phyloP scores from a whole-genome alignment of 1,140 invertebrate genomes.

The Aplysia californica region DNA sequence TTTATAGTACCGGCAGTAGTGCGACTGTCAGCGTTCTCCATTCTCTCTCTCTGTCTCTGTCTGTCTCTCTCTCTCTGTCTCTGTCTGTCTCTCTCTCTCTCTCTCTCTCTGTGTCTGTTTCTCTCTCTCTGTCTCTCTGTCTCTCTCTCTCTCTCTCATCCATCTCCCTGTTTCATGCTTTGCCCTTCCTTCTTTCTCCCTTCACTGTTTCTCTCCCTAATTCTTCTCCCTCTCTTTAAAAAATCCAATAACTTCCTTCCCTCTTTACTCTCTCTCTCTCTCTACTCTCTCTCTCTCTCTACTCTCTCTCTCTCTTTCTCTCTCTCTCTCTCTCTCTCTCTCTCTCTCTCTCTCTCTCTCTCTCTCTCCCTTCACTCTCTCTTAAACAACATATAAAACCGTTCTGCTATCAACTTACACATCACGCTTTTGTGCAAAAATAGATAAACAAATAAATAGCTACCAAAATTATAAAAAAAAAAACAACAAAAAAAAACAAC shows the following conservation, averaged over 20 bases:
- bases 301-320: background rate
- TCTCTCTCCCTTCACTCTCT: background rate
- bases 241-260: too few relatives aligned
- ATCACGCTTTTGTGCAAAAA: too few relatives aligned
- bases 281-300: background rate
- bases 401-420: too few relatives aligned
- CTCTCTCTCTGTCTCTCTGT: background rate
- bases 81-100: conserved; percentile 48
- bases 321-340: background rate
- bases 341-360: too few relatives aligned
- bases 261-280: background rate
- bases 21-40: background rate
- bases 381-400: background rate
- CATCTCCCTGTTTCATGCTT: background rate
- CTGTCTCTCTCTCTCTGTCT: background rate
- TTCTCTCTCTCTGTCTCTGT: background rate
- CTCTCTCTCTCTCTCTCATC: background rate
- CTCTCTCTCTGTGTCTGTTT: background rate
- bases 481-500: too few relatives aligned
- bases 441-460: too few relatives aligned
- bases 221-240: background rate
- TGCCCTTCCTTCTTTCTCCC: background rate
- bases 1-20: background rate
- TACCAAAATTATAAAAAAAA: too few relatives aligned
- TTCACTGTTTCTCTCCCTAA: background rate